These are phyloP conservation scores for Drosophila stalkeri DNA, from an alignment of 2,888 invertebrate species.

Conservation along the genomic window DNA sequence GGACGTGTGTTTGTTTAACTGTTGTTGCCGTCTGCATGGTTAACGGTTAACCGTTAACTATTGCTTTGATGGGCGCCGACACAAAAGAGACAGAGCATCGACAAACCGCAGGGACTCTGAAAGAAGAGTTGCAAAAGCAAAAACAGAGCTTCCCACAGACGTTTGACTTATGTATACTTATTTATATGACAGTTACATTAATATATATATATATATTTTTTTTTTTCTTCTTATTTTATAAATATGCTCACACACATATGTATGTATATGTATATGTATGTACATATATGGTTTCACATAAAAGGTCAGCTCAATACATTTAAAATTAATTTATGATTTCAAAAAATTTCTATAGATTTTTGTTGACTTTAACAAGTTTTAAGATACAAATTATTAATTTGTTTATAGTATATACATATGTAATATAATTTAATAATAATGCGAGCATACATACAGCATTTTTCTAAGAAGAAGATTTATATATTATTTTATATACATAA, in stretches of 20 bases:
- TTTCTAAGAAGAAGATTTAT: too few species aligned
- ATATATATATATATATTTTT: not conserved
- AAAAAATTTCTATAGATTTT: too few species aligned
- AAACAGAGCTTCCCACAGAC: slow-evolving; percentile 4
- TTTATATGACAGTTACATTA: not conserved
- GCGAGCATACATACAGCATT: too few species aligned
- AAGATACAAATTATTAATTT: too few species aligned
- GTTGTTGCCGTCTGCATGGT: slow-evolving; percentile 32
- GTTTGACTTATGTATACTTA: not conserved
- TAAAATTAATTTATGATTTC: too few species aligned
- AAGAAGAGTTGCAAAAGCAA: slow-evolving; percentile 24
- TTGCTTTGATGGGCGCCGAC: slow-evolving; percentile 52
- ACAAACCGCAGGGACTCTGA: not conserved
- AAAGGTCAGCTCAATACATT: too few species aligned
- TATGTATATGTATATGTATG: not conserved
- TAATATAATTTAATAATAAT: not conserved
- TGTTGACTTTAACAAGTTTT: too few species aligned
- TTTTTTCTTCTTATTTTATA: too few species aligned
- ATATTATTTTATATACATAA: too few species aligned
- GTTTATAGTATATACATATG: not conserved
- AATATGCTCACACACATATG: too few species aligned
- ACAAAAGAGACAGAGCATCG: slow-evolving; percentile 13
- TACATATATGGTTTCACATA: too few species aligned
- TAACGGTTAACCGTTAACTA: slow-evolving; percentile 26
- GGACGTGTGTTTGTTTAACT: slow-evolving; percentile 60